Percentiles rank a stretch among this genome's conserved stretches.
Evolutionary conservation across 2,888 invertebrate species (phyloP).

Genomic region (Perizoma flavofasciatum): DNA sequence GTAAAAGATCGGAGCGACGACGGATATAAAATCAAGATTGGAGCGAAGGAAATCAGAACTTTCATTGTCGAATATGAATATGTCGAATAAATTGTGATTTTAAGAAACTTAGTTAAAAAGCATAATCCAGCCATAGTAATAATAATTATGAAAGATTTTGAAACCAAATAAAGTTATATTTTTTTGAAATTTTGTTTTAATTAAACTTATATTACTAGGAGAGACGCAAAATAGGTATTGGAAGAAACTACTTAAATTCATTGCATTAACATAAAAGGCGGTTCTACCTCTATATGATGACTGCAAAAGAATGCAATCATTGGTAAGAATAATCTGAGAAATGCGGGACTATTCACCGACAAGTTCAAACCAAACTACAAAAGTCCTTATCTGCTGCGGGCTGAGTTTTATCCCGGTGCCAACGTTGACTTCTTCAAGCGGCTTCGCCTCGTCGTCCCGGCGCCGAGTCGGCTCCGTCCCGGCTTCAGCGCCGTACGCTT

Average conservation of each 20-base stretch:
- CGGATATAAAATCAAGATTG: constrained; percentile 77
- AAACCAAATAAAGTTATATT: constrained; percentile 14
- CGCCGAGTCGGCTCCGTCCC: constrained; percentile 30
- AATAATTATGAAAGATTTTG: neutral
- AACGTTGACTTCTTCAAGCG: constrained; percentile 42
- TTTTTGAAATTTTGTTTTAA: too few relatives aligned
- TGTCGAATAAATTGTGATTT: constrained; percentile 10
- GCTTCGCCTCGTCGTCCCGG: constrained; percentile 34
- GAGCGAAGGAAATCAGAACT: constrained; percentile 89
- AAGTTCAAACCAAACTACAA: constrained; percentile 65
- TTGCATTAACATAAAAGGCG: too few relatives aligned
- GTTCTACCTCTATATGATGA: too few relatives aligned
- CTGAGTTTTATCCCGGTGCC: constrained; percentile 72
- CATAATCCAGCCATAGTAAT: constrained; percentile 5
- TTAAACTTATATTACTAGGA: too few relatives aligned
- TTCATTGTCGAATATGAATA: constrained; percentile 79
- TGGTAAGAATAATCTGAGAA: too few relatives aligned
- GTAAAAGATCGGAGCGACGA: constrained; percentile 32
- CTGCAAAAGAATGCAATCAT: too few relatives aligned
- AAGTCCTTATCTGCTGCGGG: constrained; percentile 90
- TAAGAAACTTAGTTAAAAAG: neutral
- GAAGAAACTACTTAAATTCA: too few relatives aligned
- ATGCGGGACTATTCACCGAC: neutral
- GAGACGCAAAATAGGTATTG: too few relatives aligned
- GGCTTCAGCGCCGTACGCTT: constrained; percentile 47